Evolutionary conservation across 2,797 vertebrate genomes (phyloP), one percentile per base, ranked within the genome.

Genomic region (Anniella stebbinsi): DNA sequence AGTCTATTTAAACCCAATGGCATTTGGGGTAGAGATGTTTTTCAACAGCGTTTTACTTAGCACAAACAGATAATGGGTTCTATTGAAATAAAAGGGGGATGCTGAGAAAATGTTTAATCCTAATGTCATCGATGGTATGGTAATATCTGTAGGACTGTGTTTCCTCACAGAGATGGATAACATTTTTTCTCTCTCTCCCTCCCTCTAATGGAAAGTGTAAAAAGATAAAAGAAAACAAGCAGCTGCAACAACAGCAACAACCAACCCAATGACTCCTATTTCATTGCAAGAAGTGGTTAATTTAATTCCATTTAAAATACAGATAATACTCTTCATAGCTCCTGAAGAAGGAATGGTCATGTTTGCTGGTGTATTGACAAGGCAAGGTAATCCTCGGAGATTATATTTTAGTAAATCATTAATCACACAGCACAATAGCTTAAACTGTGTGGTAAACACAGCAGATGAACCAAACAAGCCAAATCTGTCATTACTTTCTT

Each of bases 321-420:
- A 92, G 89, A 91, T 92, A 93, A 92, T 92, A 92, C 81, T 89
- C 30, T 90, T 90, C 60, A 82, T 92, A 88, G 87, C 57, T 90
- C 78, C 80, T 94, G 92, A 92, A 91, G 87, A 95, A 89, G 69
- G 28, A 88, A 93, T 86, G 87, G 86, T 84, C 85, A 84, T 93
- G 87, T 93, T 95, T 95, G 90, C 87, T 92, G 83, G 86, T 90
- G 63, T 89, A 91, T 45, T 89, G 94, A 94, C 80, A 96, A 91
- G 60, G 83, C 92, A 93, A 92, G 87, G 81, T 95, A 93, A 95
- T 95, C 88, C 88, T 90, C 72, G 73, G 81, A 87, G 89, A 93
- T 93, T 95, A 87, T 92, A 89, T 92, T 95, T 95, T 85, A 95
- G 66, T 73, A 88, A 92, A 91, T 85, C 88, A 94, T 96, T 93